Conservation (phyloP, 2,888 invertebrate species). For the Pyrrhosoma nymphula region DNA sequence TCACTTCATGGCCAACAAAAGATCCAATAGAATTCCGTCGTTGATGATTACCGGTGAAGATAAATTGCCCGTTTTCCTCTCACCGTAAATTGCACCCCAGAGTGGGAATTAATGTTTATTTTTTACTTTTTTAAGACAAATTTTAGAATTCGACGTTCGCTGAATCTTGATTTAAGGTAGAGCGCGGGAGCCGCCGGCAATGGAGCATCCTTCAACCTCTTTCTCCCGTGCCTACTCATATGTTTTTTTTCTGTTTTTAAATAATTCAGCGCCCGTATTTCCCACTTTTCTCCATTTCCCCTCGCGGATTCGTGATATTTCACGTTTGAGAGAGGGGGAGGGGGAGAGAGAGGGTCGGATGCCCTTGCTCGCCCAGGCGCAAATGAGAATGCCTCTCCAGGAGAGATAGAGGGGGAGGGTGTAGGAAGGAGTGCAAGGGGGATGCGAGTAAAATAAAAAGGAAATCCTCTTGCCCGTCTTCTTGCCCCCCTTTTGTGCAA, state of each 20-base stretch:
- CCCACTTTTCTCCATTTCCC: conserved; percentile 13
- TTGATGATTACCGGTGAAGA: not conserved
- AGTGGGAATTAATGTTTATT: not conserved
- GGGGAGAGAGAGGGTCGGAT: not conserved
- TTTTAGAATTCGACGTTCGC: not conserved
- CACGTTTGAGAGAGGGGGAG: not conserved
- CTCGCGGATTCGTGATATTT: conserved; percentile 18
- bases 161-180: not conserved
- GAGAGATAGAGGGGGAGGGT: too few species aligned
- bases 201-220: not conserved
- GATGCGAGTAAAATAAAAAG: too few species aligned
- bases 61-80: not conserved
- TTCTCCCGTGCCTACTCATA: too few species aligned
- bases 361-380: not conserved
- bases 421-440: too few species aligned
- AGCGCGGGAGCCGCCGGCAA: not conserved
- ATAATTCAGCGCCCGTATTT: conserved; percentile 27
- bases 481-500: not conserved
- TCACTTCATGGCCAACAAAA: too few species aligned
- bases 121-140: not conserved
- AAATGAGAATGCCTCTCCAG: not conserved
- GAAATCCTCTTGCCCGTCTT: not conserved
- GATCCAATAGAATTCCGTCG: not conserved
- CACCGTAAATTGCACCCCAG: not conserved
- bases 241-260: not conserved